Evolutionary conservation across 2,113 vertebrate species (phyloP).

Genomic region (Sitta europaea): DNA sequence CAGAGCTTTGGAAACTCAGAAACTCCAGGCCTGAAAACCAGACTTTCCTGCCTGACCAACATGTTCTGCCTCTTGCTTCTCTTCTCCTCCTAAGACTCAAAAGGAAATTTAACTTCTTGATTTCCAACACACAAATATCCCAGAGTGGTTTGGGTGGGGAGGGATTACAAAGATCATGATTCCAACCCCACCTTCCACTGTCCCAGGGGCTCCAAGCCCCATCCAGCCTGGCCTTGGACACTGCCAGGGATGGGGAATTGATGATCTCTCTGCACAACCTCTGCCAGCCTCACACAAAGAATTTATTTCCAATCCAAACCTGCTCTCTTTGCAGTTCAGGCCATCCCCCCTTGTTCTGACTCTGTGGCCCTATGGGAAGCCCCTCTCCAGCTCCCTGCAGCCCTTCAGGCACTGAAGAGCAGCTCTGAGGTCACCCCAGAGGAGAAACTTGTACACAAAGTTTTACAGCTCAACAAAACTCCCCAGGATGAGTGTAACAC

Average conservation of each 20-base stretch:
- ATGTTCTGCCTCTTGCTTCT: too few species aligned
- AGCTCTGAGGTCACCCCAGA: not conserved
- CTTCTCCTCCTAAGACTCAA: too few species aligned
- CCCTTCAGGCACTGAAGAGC: not conserved
- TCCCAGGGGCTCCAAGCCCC: not conserved
- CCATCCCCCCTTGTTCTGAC: not conserved
- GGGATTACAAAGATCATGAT: not conserved
- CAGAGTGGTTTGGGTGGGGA: not conserved
- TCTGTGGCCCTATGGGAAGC: not conserved
- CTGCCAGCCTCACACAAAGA: not conserved
- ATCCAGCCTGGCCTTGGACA: not conserved
- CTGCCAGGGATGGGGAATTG: not conserved
- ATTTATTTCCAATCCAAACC: not conserved
- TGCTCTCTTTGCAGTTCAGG: not conserved
- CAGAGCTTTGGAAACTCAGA: too few species aligned
- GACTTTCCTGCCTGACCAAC: too few species aligned
- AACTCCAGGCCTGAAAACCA: too few species aligned
- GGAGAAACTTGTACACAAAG: accelerated
- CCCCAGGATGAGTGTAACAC: not conserved
- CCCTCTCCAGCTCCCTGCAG: not conserved
- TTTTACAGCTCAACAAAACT: not conserved
- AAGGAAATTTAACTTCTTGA: too few species aligned
- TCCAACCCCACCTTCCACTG: not conserved
- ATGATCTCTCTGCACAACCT: not conserved
- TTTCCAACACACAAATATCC: too few species aligned